These are phyloP conservation scores for Caenorhabditis inopinata DNA, from an alignment of 1,140 invertebrate species.

Conservation along the genomic window DNA sequence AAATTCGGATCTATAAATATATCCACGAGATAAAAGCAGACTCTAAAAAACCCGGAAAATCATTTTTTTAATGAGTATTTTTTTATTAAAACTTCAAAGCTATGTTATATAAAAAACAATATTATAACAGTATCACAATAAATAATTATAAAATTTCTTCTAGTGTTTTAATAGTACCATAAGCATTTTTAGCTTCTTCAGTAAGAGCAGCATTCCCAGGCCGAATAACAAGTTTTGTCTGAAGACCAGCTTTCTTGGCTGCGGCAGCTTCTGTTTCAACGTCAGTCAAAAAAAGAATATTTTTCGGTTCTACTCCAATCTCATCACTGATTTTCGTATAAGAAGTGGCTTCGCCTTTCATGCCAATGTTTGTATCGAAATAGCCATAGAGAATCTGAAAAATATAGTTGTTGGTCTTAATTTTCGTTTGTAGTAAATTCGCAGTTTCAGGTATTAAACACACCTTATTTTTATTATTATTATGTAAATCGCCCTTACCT, in stretches of 20 bases:
- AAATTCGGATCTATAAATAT: neutral
- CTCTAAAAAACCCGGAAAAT: neutral
- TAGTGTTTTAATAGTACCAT: slow-evolving; percentile 69
- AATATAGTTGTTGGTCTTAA: slow-evolving; percentile 47
- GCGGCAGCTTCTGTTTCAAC: slow-evolving; percentile 80
- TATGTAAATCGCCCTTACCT: too few relatives aligned
- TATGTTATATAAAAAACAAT: neutral
- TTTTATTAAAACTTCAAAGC: neutral
- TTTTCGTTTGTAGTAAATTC: too few relatives aligned
- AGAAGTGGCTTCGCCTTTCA: slow-evolving; percentile 76
- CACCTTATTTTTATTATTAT: too few relatives aligned
- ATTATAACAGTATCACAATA: neutral
- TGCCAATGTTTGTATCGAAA: slow-evolving; percentile 82
- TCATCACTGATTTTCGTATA: slow-evolving; percentile 77
- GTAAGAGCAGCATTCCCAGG: slow-evolving; percentile 76
- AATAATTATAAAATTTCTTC: slow-evolving; percentile 44
- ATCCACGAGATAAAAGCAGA: neutral
- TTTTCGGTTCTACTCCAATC: slow-evolving; percentile 72
- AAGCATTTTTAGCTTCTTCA: slow-evolving; percentile 72
- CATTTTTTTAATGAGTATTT: too few relatives aligned
- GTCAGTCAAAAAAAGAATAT: slow-evolving; percentile 84
- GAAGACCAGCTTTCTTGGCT: slow-evolving; percentile 76
- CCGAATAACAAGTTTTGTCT: slow-evolving; percentile 74
- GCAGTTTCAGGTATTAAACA: too few relatives aligned
- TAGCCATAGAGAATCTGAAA: slow-evolving; percentile 76